Conservation (phyloP, 2,888 invertebrate species). For the Cenopis cana region DNA sequence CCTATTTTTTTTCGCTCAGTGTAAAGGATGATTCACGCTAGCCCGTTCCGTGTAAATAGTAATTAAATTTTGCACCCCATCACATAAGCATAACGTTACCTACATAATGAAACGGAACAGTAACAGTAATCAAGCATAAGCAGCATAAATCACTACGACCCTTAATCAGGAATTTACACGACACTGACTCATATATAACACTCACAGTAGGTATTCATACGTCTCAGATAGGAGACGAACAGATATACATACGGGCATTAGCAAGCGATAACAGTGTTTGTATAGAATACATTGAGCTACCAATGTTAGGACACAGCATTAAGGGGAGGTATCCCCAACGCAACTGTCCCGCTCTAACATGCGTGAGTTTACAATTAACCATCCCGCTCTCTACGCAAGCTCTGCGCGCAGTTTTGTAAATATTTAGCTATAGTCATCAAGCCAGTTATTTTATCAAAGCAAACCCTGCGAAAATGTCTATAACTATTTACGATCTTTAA, state of each 20-base stretch:
- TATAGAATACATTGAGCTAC: conserved; percentile 17
- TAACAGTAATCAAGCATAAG: conserved; percentile 32
- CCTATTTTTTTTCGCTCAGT: too few relatives aligned
- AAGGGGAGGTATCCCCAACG: too few relatives aligned
- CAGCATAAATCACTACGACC: conserved; percentile 39
- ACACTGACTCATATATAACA: conserved; percentile 12
- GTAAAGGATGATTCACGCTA: too few relatives aligned
- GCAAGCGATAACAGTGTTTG: conserved; percentile 39
- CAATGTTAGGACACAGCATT: background rate
- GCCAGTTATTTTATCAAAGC: too few relatives aligned
- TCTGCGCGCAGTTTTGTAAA: too few relatives aligned
- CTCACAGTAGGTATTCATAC: background rate
- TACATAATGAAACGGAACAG: conserved; percentile 18
- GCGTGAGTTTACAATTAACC: too few relatives aligned
- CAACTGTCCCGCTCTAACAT: too few relatives aligned
- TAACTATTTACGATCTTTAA: too few relatives aligned
- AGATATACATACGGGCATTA: conserved; percentile 35
- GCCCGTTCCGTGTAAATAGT: background rate
- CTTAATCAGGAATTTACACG: conserved; percentile 38
- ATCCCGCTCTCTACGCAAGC: too few relatives aligned
- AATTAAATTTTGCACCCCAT: background rate
- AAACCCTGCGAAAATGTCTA: too few relatives aligned
- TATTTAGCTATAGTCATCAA: too few relatives aligned
- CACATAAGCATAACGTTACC: conserved; percentile 3
- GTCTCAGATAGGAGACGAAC: conserved; percentile 1